These are phyloP conservation scores for Epinephelus cyanopodus DNA, from an alignment of 2,113 vertebrate species.

Conservation along the genomic window DNA sequence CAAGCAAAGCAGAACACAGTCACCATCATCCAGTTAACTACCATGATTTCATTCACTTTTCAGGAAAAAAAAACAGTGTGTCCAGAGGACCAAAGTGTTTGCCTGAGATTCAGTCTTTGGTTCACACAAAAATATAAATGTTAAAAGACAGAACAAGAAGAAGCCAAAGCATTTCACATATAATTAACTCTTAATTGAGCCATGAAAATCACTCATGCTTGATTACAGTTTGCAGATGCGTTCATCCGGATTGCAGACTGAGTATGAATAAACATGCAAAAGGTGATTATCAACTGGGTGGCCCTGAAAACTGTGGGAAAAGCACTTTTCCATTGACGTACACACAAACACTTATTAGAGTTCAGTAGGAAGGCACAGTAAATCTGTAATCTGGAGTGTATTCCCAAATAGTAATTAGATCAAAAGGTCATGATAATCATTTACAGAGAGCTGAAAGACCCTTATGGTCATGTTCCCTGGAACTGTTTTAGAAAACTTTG, in stretches of 20 bases:
- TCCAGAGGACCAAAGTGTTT: conserved; percentile 13
- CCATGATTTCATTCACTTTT: background rate
- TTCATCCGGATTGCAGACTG: conserved; percentile 10
- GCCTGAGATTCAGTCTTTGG: conserved; percentile 66
- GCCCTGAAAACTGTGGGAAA: conserved; percentile 50
- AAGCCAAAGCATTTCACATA: conserved; percentile 13
- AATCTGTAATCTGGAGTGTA: conserved; percentile 41
- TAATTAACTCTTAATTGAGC: conserved; percentile 23
- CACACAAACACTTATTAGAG: conserved; percentile 62
- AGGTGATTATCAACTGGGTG: conserved; percentile 52
- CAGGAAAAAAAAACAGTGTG: background rate
- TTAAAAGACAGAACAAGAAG: conserved; percentile 8
- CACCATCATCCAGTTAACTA: background rate
- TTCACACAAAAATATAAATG: conserved; percentile 19
- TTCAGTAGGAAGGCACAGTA: conserved; percentile 62
- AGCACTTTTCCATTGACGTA: conserved; percentile 40
- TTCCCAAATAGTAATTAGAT: conserved; percentile 55
- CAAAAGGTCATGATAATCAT: conserved; percentile 1
- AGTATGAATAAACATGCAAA: conserved; percentile 41
- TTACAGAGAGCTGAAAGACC: background rate
- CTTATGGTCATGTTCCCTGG: background rate
- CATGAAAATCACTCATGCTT: conserved; percentile 31
- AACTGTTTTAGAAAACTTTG: background rate
- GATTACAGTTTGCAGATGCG: conserved; percentile 56
- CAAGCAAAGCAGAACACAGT: background rate